phyloP scores from a whole-genome alignment of 2,797 vertebrate species.

The Silurus aristotelis region DNA sequence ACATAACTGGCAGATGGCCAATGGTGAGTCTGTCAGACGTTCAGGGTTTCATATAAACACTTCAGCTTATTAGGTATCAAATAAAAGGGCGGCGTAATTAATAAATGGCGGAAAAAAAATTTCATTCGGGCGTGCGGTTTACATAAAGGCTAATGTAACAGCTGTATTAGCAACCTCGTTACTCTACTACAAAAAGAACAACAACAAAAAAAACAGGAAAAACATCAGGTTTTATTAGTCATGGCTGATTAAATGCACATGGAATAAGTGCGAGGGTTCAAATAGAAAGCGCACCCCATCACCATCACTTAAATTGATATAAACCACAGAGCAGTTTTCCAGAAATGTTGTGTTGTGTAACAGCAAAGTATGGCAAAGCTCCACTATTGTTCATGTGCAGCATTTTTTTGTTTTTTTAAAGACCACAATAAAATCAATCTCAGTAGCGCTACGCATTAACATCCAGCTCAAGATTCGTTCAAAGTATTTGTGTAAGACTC shows the following conservation, averaged over 20 bases:
- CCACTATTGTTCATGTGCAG: background rate
- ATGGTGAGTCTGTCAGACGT: no score
- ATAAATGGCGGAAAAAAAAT: no score
- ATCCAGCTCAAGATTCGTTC: background rate
- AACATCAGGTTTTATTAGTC: background rate
- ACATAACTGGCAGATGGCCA: no score
- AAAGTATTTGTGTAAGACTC: background rate
- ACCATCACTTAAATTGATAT: no score
- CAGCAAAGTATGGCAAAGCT: background rate
- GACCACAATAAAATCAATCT: background rate
- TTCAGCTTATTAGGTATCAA: no score
- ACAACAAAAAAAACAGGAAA: background rate
- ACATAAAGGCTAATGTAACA: background rate
- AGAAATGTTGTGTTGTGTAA: background rate
- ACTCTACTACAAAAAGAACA: background rate
- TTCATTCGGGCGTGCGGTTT: background rate
- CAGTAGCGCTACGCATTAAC: background rate
- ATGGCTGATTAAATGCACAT: background rate
- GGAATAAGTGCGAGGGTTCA: background rate
- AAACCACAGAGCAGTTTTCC: background rate
- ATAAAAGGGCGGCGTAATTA: no score
- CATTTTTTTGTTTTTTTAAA: background rate
- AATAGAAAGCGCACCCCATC: background rate
- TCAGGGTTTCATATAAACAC: no score
- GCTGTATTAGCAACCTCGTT: conserved; percentile 1